These are phyloP conservation scores for Platycheirus rosarum DNA, from an alignment of 2,888 invertebrate species.

Conservation along the genomic window DNA sequence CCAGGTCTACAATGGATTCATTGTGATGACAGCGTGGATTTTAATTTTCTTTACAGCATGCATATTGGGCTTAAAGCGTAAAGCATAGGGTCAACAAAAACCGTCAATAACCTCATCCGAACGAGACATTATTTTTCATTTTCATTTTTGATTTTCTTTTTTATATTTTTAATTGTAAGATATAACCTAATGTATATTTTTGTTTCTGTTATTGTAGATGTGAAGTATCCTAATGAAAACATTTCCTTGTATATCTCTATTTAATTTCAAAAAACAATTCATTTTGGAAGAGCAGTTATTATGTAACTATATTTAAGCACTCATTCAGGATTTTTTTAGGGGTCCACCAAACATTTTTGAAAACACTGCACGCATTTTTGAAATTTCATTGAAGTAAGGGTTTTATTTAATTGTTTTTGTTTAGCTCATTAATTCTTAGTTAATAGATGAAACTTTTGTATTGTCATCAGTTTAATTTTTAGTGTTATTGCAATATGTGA, in stretches of 20 bases:
- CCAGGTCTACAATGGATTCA: constrained; percentile 89
- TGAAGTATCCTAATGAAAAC: constrained; percentile 15
- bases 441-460: constrained; percentile 63
- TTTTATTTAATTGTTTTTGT: constrained; percentile 67
- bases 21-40: constrained; percentile 87
- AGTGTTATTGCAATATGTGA: constrained; percentile 70
- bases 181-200: constrained; percentile 47
- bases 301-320: constrained; percentile 30
- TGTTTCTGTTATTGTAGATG: constrained; percentile 4
- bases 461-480: constrained; percentile 50
- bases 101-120: constrained; percentile 19
- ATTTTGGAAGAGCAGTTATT: constrained; percentile 17
- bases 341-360: constrained; percentile 18
- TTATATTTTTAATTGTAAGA: constrained; percentile 36
- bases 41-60: constrained; percentile 84
- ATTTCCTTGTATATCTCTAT: constrained; percentile 53
- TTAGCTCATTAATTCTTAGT: constrained; percentile 54
- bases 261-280: constrained; percentile 43
- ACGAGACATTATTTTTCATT: constrained; percentile 27
- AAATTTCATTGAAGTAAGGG: constrained; percentile 46
- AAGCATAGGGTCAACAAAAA: constrained; percentile 78
- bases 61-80: constrained; percentile 83
- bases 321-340: constrained; percentile 24
- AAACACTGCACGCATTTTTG: constrained; percentile 30
- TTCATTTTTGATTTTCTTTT: too few relatives aligned